Conservation (phyloP, 1,140 invertebrate genomes). For the Pseudomyrmex dendroicus region DNA sequence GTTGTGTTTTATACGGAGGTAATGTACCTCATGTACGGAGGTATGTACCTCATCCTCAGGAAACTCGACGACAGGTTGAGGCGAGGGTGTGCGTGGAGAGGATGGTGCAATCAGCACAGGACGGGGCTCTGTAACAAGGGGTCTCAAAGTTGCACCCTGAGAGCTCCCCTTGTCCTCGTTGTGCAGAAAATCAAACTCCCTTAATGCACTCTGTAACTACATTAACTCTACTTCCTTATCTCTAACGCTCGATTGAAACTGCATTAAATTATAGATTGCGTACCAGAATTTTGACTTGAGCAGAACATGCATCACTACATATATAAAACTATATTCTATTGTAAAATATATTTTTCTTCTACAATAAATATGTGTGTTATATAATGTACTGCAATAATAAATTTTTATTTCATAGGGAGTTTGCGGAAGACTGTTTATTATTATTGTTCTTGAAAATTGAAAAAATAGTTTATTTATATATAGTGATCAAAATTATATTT, state of each 20-base stretch:
- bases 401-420: slow-evolving; percentile 6
- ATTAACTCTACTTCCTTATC: slow-evolving; percentile 83
- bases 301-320: not conserved
- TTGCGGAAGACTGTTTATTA: not conserved
- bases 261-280: slow-evolving; percentile 39
- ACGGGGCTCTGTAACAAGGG: slow-evolving; percentile 84
- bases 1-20: slow-evolving; percentile 76
- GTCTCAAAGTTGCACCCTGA: slow-evolving; percentile 83
- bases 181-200: slow-evolving; percentile 95
- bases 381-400: not conserved
- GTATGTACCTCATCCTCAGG: slow-evolving; percentile 90
- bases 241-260: slow-evolving; percentile 46
- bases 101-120: slow-evolving; percentile 85
- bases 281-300: slow-evolving; percentile 6
- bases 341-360: not conserved
- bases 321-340: slow-evolving; percentile 10
- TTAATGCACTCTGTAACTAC: slow-evolving; percentile 92
- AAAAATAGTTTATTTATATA: slow-evolving; percentile 2
- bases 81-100: slow-evolving; percentile 89
- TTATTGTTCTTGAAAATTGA: slow-evolving; percentile 7
- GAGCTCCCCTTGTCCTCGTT: slow-evolving; percentile 89
- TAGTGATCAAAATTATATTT: not conserved
- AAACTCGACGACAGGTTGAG: slow-evolving; percentile 92
- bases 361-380: not conserved
- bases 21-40: slow-evolving; percentile 58